Base-by-base conservation (phyloP, 2,113 vertebrate genomes). In the Shinisaurus crocodilurus region DNA sequence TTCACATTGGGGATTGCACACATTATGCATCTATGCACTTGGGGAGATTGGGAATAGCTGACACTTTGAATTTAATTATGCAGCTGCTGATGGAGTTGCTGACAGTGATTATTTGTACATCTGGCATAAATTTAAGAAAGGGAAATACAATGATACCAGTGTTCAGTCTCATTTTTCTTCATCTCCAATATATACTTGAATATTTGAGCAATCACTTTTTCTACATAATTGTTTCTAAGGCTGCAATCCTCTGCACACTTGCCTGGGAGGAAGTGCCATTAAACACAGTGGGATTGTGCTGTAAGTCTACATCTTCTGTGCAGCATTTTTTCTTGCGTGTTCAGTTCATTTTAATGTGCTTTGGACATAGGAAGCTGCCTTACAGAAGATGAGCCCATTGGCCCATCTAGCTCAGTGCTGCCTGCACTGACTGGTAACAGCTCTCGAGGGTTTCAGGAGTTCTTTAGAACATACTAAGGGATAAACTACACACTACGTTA, bases 31-130 rank as follows among this genome's bases (percentile, higher is more conserved):
- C 85, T 63, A 32, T 87, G 37, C 37, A 63, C 16, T 63, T 75
- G 50, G 43, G 34, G 37, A 43, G 20, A 63, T 3, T 13, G 5
- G 1, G n/a, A 82, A 74, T 82, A 81, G 5, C 37, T 74, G 67
- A 60, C 48, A 34, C 25, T 82, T 82, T 83, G 29, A 89, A 89
- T 82, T 34, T 74, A 75, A 45, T 83, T 63, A 37, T 60, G 18
- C 34, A 45, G 29, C 27, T 83, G n/a, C 6, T 70, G 76, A 79
- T 86, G n/a, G 77, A 88, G n/a, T 82, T 70, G 65, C 63, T 40
- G 79, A 57, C 65, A 88, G 80, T 54, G 27, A 86, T 70, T 86
- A 82, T 80, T 86, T 90, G 63, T 85, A 70, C 83, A 72, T 86
- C 63, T 86, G 84, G 45, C 45, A 80, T 86, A 32, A 54, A 79